Evolutionary conservation across 2,888 invertebrate genomes (phyloP).

Genomic region (Erebia palarica): DNA sequence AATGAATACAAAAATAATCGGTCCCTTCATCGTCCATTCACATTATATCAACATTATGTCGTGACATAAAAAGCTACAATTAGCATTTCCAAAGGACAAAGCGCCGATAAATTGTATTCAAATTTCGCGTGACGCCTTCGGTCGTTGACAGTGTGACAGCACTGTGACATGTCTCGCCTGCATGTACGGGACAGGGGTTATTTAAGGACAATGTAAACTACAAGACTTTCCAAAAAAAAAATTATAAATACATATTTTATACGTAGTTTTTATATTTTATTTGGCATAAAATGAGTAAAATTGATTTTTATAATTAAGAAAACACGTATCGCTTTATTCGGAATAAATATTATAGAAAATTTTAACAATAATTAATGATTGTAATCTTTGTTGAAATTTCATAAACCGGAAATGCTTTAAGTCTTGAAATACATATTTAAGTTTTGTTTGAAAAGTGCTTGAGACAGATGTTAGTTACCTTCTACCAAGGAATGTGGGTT

Average conservation of each 20-base stretch:
- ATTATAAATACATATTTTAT: too few relatives aligned
- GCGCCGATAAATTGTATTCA: conserved; percentile 64
- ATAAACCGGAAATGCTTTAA: background rate
- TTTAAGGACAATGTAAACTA: conserved; percentile 23
- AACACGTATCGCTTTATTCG: too few relatives aligned
- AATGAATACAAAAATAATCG: background rate
- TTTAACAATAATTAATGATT: too few relatives aligned
- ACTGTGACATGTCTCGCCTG: conserved; percentile 59
- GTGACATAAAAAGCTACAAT: conserved; percentile 44
- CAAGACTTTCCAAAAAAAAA: background rate
- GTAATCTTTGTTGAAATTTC: too few relatives aligned
- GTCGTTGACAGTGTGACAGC: conserved; percentile 61
- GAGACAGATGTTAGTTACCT: conserved; percentile 12
- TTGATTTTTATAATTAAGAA: too few relatives aligned
- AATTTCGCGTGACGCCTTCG: conserved; percentile 66
- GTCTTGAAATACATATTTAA: background rate
- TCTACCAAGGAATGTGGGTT: conserved; percentile 9
- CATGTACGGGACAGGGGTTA: conserved; percentile 52
- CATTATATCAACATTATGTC: conserved; percentile 30
- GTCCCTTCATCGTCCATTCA: conserved; percentile 2
- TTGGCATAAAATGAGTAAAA: background rate
- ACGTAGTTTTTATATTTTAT: too few relatives aligned
- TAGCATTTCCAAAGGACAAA: conserved; percentile 48
- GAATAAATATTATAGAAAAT: too few relatives aligned
- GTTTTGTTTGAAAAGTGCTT: conserved; percentile 8